Evolutionary conservation across 1,140 invertebrate species (phyloP).

Genomic region (Nasonia giraulti): DNA sequence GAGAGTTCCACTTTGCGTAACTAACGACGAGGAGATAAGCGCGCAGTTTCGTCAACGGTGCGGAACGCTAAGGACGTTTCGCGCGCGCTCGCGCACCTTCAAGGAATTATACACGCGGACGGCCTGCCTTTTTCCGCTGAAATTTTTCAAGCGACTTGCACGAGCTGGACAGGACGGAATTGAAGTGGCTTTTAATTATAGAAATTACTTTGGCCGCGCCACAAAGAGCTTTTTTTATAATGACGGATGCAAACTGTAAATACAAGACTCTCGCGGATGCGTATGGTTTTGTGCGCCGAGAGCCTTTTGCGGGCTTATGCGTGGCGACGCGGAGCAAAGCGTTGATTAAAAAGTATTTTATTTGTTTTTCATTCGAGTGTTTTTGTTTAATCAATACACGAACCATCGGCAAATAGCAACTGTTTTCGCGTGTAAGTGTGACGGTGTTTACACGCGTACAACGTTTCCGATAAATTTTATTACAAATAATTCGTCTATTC

Average conservation of each 20-base stretch:
- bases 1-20: constrained; percentile 51
- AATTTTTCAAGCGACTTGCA: not conserved
- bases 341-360: not conserved
- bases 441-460: not conserved
- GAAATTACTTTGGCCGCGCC: not conserved
- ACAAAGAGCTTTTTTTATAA: not conserved
- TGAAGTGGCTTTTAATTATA: constrained; percentile 24
- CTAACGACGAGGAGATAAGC: constrained; percentile 62
- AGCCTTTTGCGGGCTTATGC: too few relatives aligned
- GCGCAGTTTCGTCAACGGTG: constrained; percentile 57
- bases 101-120: constrained; percentile 8
- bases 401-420: not conserved
- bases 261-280: not conserved
- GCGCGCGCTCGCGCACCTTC: constrained; percentile 47
- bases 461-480: not conserved
- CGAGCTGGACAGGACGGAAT: not conserved
- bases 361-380: not conserved
- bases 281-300: too few relatives aligned
- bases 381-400: not conserved
- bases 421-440: not conserved
- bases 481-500: too few relatives aligned
- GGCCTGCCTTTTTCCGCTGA: not conserved
- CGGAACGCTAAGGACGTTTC: constrained; percentile 59
- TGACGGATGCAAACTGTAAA: not conserved
- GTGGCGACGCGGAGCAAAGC: not conserved